These are phyloP conservation scores for Argyresthia goedartella DNA, from an alignment of 2,888 invertebrate species.

Conservation along the genomic window DNA sequence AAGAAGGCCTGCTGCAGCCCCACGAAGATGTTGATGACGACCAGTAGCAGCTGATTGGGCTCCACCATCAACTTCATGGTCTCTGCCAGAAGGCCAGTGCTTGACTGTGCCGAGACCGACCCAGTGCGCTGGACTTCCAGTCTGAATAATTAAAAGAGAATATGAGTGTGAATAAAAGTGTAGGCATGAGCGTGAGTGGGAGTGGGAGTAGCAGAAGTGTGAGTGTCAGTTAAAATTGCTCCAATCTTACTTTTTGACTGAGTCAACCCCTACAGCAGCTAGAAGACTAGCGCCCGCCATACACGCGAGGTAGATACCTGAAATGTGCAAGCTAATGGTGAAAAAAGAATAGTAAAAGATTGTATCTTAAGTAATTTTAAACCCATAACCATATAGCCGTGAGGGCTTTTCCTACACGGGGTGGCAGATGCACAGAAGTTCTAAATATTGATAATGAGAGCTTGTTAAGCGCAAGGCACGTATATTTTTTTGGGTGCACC, in stretches of 20 bases:
- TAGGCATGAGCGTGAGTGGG: too few species aligned
- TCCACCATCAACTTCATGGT: constrained; percentile 72
- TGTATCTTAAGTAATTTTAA: too few species aligned
- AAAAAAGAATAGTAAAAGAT: too few species aligned
- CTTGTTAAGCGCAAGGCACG: too few species aligned
- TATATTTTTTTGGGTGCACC: too few species aligned
- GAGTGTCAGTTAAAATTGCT: background rate
- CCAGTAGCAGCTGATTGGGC: constrained; percentile 72
- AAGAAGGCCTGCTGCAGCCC: constrained; percentile 79
- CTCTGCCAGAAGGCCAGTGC: constrained; percentile 56
- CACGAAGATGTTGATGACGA: constrained; percentile 76
- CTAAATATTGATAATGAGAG: too few species aligned
- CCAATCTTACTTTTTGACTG: constrained; percentile 58
- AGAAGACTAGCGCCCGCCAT: constrained; percentile 72
- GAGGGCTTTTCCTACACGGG: too few species aligned
- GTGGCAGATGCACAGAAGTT: too few species aligned
- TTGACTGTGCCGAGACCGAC: constrained; percentile 39
- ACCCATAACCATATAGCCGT: background rate
- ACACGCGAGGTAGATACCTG: constrained; percentile 72
- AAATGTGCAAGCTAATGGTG: too few species aligned
- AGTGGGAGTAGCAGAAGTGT: background rate
- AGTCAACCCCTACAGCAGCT: constrained; percentile 73
- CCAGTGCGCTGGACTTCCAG: constrained; percentile 28
- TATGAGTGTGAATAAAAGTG: background rate
- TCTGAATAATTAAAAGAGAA: background rate